A percentile compares a stretch with the other conserved stretches of the same genome.
Conservation (phyloP, 2,113 vertebrate genomes). For the Recurvirostra avosetta region DNA sequence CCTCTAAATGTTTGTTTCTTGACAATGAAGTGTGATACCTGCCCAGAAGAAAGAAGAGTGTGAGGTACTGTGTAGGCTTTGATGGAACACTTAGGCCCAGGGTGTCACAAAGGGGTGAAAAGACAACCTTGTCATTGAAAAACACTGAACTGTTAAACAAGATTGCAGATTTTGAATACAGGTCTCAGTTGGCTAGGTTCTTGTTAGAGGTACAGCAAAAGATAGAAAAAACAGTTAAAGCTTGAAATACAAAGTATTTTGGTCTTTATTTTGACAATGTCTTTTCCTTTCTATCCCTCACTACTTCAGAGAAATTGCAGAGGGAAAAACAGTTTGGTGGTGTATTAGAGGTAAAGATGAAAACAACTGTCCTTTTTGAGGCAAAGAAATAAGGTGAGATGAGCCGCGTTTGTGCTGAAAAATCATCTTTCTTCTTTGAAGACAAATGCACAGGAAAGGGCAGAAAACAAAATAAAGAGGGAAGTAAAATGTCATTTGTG, state of each 20-base stretch:
- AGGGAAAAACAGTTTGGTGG: background rate
- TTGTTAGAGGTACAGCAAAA: background rate
- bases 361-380: background rate
- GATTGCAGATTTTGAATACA: background rate
- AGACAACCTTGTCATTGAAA: background rate
- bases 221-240: background rate
- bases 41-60: background rate
- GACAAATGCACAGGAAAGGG: background rate
- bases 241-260: background rate
- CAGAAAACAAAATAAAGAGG: background rate
- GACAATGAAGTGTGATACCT: background rate
- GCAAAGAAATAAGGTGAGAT: background rate
- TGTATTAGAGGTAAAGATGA: background rate
- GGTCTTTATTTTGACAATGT: background rate
- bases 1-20: background rate
- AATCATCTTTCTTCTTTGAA: background rate
- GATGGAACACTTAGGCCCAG: background rate
- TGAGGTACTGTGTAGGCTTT: background rate
- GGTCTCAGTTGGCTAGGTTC: background rate
- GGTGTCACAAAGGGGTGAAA: background rate
- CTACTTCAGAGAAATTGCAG: background rate
- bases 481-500: background rate
- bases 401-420: background rate
- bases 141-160: background rate
- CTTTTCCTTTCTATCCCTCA: background rate